Percentiles rank a stretch among this genome's conserved stretches.
Evolutionary conservation across 2,113 vertebrate species (phyloP).

Genomic region (Calypte anna): DNA sequence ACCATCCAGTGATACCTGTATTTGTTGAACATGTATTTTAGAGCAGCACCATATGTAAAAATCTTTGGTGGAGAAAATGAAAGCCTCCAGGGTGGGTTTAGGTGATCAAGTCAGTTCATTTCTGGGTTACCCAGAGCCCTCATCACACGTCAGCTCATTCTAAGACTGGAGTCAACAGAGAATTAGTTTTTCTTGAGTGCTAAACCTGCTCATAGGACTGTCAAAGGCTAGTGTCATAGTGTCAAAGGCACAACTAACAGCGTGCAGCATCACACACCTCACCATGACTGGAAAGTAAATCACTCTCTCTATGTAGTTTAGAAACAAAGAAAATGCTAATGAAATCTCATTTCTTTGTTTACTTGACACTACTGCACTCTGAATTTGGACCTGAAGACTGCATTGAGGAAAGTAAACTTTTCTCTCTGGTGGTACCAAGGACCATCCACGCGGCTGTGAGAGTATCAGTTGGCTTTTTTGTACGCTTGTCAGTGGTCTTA

Average conservation of each 20-base stretch:
- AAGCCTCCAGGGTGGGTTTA: neutral
- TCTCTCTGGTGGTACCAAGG: neutral
- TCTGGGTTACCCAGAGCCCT: neutral
- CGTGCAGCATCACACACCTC: fast-evolving
- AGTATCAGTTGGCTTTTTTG: neutral
- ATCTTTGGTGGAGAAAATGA: neutral
- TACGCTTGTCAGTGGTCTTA: neutral
- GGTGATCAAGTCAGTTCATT: neutral
- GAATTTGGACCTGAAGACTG: neutral
- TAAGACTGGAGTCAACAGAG: neutral
- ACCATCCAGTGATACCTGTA: neutral
- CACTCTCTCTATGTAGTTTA: neutral
- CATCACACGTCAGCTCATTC: fast-evolving
- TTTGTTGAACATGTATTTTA: neutral
- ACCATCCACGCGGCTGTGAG: neutral
- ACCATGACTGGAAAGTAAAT: fast-evolving
- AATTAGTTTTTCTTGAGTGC: neutral
- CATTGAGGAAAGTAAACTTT: fast-evolving
- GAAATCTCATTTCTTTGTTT: neutral
- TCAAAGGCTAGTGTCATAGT: fast-evolving
- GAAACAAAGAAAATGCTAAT: neutral
- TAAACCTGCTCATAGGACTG: neutral
- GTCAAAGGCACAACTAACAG: neutral
- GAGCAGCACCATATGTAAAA: neutral
- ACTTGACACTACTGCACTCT: neutral